Conservation (phyloP, 1,140 invertebrate genomes). For the Drosophila azteca region DNA sequence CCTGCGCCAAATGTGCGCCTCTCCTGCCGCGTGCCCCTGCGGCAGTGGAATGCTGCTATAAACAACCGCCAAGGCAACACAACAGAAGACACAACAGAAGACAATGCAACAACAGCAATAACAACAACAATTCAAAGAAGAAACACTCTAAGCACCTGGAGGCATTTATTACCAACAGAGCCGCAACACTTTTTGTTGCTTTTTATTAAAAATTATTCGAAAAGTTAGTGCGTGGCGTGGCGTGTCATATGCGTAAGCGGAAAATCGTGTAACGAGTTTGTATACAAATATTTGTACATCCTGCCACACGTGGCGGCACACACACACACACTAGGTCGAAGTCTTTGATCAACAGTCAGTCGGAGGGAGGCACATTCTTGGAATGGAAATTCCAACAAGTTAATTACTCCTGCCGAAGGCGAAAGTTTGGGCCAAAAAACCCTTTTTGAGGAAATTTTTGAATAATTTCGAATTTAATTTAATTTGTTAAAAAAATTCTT, state of each 20-base stretch:
- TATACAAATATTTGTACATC: conserved; percentile 29
- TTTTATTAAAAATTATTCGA: conserved; percentile 76
- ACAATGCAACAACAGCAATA: conserved; percentile 15
- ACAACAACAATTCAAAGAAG: conserved; percentile 9
- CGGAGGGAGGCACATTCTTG: not conserved
- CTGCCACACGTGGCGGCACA: too few species aligned
- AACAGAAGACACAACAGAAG: conserved; percentile 13
- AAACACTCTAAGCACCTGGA: conserved; percentile 45
- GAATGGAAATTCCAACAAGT: not conserved
- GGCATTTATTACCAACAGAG: conserved; percentile 51
- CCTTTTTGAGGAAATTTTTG: too few species aligned
- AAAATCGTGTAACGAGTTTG: conserved; percentile 41
- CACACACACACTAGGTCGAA: conserved; percentile 10
- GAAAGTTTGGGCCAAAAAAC: too few species aligned
- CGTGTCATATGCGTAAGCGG: conserved; percentile 22
- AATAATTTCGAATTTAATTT: too few species aligned
- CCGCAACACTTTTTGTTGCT: conserved; percentile 56
- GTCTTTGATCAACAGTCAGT: conserved; percentile 1
- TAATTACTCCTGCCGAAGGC: too few species aligned
- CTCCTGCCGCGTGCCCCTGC: conserved; percentile 27
- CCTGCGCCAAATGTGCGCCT: conserved; percentile 56
- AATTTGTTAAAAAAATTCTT: too few species aligned
- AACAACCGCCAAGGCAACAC: conserved; percentile 42
- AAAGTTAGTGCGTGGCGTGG: conserved; percentile 51
- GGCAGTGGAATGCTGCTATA: conserved; percentile 52